Evolutionary conservation across 1,140 invertebrate species (phyloP), one percentile per base, ranked within the genome.

Genomic region (Zophobas morio): DNA sequence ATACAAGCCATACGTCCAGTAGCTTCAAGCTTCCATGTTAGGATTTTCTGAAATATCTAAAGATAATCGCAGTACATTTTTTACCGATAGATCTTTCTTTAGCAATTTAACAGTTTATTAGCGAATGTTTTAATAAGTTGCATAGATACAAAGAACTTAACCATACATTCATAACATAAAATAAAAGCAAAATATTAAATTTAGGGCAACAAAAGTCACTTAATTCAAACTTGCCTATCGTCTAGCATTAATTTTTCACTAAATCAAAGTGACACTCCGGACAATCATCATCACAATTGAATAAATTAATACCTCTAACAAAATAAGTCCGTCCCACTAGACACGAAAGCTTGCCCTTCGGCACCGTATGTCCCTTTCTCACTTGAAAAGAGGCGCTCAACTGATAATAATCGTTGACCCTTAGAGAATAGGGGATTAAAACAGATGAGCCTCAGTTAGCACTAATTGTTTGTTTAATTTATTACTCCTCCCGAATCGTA

Each of bases 351-450:
- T 39, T 37, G 74, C 20, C 20, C 20, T 20, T 20, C 20, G 20
- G 20, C 20, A 66, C 60, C 60, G 37, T 78, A 75, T 78, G 77
- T 74, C 6, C 60, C 20, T 66, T 39, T 75, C 63, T 49, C 60
- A 33, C n/a, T 6, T 79, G 74, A 81, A 80, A 80, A 78, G 79
- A 81, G 79, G 74, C 80, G 75, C 71, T 78, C 77, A 75, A 70
- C 76, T 81, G 80, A 78, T 75, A 75, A 78, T 81, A 81, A 81
- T 81, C 75, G 51, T 37, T 70, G 36, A 71, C 77, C 74, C 77
- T 74, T 79, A 47, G 74, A 74, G 71, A 54, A 33, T 47, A 70
- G 76, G 72, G 75, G 75, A 70, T 66, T 70, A 51, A 72, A 72
- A 72, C 56, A 73, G 71, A 73, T 49, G 71, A 73, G 71, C 20